phyloP scores from a whole-genome alignment of 53 echinoderm and acorn worm genomes.

The Holothuria scabra region DNA sequence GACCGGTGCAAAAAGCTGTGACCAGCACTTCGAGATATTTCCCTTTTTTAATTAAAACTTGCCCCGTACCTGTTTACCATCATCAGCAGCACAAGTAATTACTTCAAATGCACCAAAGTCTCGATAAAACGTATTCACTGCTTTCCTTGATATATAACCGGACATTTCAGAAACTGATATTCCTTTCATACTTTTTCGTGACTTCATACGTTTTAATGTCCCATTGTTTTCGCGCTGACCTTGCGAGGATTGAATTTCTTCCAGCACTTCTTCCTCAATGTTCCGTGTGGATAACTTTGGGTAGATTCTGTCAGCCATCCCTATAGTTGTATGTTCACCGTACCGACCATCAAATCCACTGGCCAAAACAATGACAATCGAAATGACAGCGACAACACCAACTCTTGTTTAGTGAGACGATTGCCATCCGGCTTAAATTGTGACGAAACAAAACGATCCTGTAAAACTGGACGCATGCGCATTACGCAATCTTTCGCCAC shows the following conservation, averaged over 20 bases:
- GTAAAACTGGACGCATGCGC: no score
- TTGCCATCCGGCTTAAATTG: no score
- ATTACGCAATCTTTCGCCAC: no score
- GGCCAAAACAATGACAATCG: no score
- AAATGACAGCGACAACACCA: no score
- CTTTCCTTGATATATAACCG: neutral
- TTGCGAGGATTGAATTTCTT: conserved; percentile 5
- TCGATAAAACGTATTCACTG: conserved; percentile 2
- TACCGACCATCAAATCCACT: no score
- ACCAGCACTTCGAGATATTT: no score
- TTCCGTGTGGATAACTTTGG: conserved; percentile 13
- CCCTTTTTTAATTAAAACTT: no score
- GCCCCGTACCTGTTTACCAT: conserved; percentile 24
- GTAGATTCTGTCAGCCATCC: neutral
- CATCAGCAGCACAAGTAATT: conserved; percentile 7
- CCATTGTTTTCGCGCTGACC: conserved; percentile 10
- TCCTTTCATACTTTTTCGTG: neutral
- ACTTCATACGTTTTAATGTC: neutral
- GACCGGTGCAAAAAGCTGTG: no score
- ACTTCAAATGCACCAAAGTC: conserved; percentile 34
- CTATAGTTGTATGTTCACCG: neutral
- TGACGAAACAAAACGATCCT: no score
- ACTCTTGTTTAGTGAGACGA: no score
- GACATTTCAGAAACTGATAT: neutral
- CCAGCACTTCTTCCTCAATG: conserved; percentile 13